Conservation (phyloP, 2,113 vertebrate genomes). For the Grallaria varia region DNA sequence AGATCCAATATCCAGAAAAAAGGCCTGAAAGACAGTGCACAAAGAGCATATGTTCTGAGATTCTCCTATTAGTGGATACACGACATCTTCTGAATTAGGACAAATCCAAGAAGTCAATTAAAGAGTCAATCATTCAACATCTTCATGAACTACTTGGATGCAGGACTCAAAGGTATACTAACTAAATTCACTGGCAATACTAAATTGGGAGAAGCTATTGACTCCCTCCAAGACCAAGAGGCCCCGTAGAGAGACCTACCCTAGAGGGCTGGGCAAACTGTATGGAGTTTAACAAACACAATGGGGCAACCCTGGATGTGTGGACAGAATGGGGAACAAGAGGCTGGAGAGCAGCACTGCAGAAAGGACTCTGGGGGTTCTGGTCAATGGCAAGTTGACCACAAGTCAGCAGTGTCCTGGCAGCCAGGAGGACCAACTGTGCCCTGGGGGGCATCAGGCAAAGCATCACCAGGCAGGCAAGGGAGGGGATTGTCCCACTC, state of each 20-base stretch:
- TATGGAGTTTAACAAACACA: background rate
- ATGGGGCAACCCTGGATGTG: background rate
- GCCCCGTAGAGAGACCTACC: background rate
- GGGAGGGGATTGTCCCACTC: background rate
- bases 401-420: background rate
- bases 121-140: background rate
- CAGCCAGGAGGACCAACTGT: background rate
- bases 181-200: background rate
- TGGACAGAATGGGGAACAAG: background rate
- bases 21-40: background rate
- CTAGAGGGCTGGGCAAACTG: background rate
- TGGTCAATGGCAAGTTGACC: background rate
- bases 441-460: background rate
- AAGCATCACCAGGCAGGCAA: fast-evolving
- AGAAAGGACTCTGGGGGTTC: background rate
- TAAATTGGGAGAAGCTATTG: background rate
- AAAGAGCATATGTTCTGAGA: background rate
- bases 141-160: background rate
- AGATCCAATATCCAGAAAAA: background rate
- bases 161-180: background rate
- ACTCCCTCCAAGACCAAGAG: background rate
- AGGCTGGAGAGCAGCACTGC: background rate
- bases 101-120: background rate
- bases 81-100: background rate
- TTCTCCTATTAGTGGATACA: background rate